These are phyloP conservation scores for Circaetus gallicus DNA, from an alignment of 2,113 vertebrate genomes.

Conservation along the genomic window DNA sequence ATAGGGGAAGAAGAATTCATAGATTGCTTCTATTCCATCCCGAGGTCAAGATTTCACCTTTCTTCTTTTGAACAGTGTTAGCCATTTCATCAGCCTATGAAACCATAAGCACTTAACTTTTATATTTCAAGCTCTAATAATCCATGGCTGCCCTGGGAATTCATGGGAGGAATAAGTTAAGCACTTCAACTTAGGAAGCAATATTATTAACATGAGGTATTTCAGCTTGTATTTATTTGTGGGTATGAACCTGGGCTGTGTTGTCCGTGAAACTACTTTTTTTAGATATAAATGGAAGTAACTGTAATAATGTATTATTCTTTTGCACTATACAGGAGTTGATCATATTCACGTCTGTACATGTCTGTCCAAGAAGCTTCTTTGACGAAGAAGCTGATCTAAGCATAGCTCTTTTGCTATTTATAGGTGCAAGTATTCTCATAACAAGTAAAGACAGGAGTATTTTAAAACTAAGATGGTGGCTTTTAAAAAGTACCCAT, in stretches of 20 bases:
- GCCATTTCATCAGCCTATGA: neutral
- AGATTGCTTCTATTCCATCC: neutral
- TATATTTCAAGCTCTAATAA: slow-evolving; percentile 53
- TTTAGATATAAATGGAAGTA: slow-evolving; percentile 59
- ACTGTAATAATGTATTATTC: slow-evolving; percentile 49
- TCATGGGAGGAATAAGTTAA: neutral
- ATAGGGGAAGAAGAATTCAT: neutral
- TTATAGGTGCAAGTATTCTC: slow-evolving; percentile 53
- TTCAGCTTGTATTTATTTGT: slow-evolving; percentile 42
- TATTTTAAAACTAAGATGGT: slow-evolving; percentile 34
- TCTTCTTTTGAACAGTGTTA: neutral
- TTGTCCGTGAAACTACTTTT: slow-evolving; percentile 15
- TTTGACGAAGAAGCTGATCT: slow-evolving; percentile 47
- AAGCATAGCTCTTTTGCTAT: slow-evolving; percentile 61
- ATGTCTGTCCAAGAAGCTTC: slow-evolving; percentile 65
- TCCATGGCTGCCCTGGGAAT: slow-evolving; percentile 28
- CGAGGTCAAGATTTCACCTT: neutral
- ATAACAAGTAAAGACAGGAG: slow-evolving; percentile 51
- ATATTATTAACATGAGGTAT: slow-evolving; percentile 14
- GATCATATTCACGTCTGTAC: slow-evolving; percentile 54
- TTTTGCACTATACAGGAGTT: slow-evolving; percentile 33
- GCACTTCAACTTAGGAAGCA: neutral
- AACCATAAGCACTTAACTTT: neutral
- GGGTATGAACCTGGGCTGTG: slow-evolving; percentile 1
- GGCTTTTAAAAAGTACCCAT: slow-evolving; percentile 44